phyloP scores from a whole-genome alignment of 2,888 invertebrate genomes.

The Drosophila testacea region DNA sequence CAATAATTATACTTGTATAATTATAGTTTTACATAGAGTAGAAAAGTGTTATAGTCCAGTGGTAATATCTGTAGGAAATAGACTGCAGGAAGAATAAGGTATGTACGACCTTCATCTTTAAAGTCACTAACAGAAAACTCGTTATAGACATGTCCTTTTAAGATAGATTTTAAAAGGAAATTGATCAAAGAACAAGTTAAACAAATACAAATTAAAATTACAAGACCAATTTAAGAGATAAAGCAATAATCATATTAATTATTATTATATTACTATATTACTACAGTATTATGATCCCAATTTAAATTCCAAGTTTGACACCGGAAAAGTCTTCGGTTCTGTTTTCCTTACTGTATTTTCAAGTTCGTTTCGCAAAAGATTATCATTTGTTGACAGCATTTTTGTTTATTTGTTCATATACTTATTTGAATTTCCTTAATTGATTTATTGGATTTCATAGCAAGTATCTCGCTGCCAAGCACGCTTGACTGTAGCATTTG shows the following conservation, averaged over 20 bases:
- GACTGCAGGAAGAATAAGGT: background rate
- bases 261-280: too few species aligned
- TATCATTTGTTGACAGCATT: background rate
- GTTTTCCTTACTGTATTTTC: background rate
- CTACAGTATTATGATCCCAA: too few species aligned
- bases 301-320: too few species aligned
- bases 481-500: background rate
- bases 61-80: background rate
- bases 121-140: too few species aligned
- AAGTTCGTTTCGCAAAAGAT: background rate
- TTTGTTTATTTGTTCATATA: background rate
- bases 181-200: too few species aligned
- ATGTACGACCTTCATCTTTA: too few species aligned
- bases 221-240: too few species aligned
- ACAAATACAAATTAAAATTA: too few species aligned
- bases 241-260: too few species aligned
- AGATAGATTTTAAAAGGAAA: too few species aligned
- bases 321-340: background rate
- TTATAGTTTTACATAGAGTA: background rate
- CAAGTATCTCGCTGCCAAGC: background rate
- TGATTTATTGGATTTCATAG: background rate
- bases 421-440: background rate
- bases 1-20: slow-evolving; percentile 1
- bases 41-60: background rate
- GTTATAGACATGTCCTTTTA: too few species aligned